Evolutionary conservation across 2,888 invertebrate genomes (phyloP), one percentile per base, ranked within the genome.

Genomic region (Himalopsyche anomala): DNA sequence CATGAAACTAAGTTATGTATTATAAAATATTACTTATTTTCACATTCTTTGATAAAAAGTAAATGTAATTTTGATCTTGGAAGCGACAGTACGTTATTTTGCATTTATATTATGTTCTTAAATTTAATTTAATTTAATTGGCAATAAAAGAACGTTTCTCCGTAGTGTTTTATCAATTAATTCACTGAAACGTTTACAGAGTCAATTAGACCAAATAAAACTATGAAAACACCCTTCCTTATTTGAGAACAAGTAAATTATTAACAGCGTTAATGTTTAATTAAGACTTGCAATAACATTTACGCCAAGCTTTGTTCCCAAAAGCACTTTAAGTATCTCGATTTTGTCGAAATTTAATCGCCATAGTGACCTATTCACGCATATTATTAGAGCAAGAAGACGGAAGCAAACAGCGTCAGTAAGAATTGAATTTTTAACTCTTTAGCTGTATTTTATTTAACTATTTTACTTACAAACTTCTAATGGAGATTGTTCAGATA

Each of bases 281-380:
- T 62, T 62, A 62, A 62, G 62, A 62, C 62, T 62, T 28, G 62
- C 28, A 28, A 62, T 62, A 62, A 28, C 62, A 28, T 62, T 62
- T 28, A n/a, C 62, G n/a, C 28, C 56, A 28, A 9, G n/a, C 28
- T 28, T 8, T 62, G 28, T 19, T 62, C 62, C n/a, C 62, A 56
- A 56, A 56, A n/a, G 17, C n/a, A 6, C 62, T 62, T 62, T 62
- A 19, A 62, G 62, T 62, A 62, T 62, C 28, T 62, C 6, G 19
- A 19, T 28, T n/a, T 28, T 62, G n/a, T n/a, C 11, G 62, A 19
- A 19, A 11, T 62, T 19, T 62, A 62, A 62, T 62, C 19, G 28
- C 8, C 6, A 3, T 8, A 62, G 19, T 62, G 62, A 62, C 62
- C 62, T 62, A 9, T 19, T 19, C 62, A 8, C 28, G 62, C 62